These are phyloP conservation scores for Zaprionus capensis DNA, from an alignment of 1,140 invertebrate species.

Conservation along the genomic window DNA sequence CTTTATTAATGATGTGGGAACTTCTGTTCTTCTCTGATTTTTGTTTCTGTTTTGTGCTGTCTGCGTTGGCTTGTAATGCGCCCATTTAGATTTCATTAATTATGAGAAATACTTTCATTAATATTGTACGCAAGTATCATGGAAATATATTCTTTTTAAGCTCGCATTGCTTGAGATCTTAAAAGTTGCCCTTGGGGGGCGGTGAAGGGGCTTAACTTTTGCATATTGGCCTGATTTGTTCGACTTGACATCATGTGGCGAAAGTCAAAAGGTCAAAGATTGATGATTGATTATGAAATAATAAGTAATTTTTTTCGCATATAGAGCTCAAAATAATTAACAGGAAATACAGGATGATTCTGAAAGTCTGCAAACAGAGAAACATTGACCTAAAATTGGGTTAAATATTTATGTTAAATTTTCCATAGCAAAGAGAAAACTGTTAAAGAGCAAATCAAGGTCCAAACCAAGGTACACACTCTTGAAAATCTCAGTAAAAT, in stretches of 20 bases:
- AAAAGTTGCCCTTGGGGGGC: conserved; percentile 18
- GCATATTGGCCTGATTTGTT: conserved; percentile 41
- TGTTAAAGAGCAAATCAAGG: not conserved
- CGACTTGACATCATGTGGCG: conserved; percentile 21
- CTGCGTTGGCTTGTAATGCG: conserved; percentile 45
- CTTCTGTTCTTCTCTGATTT: conserved; percentile 66
- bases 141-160: not conserved
- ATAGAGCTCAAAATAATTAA: not conserved
- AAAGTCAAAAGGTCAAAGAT: not conserved
- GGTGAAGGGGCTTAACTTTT: conserved; percentile 15
- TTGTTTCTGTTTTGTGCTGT: conserved; percentile 34
- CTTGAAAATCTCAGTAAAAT: not conserved
- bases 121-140: conserved; percentile 48
- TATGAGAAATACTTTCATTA: conserved; percentile 75
- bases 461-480: not conserved
- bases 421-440: not conserved
- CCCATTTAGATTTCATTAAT: conserved; percentile 74
- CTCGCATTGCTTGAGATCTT: not conserved
- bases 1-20: conserved; percentile 81
- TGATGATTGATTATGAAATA: not conserved
- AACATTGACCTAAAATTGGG: no score
- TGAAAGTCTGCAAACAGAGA: not conserved
- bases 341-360: not conserved
- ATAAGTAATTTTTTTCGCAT: not conserved
- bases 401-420: not conserved